Conservation (phyloP, 2,888 invertebrate genomes). For the Melieria crassipennis region DNA sequence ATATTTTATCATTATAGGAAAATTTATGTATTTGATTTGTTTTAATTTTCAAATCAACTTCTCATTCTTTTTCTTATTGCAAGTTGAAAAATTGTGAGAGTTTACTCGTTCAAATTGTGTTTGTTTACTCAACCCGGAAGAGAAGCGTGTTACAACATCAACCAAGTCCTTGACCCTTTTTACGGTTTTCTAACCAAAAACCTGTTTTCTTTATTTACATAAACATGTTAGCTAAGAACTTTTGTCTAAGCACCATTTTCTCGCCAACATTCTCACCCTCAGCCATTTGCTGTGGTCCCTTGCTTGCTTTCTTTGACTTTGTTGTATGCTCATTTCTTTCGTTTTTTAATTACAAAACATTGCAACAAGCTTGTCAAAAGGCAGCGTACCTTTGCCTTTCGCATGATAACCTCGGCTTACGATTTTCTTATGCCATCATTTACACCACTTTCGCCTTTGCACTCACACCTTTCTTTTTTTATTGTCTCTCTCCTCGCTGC, state of each 20-base stretch:
- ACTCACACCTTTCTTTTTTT: constrained; percentile 3
- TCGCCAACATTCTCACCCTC: no score
- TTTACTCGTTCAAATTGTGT: neutral
- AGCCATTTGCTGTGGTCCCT: neutral
- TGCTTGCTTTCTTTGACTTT: constrained; percentile 6
- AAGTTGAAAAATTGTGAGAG: no score
- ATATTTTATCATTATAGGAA: no score
- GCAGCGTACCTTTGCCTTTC: no score
- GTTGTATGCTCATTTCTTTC: constrained; percentile 24
- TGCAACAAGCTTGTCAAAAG: constrained; percentile 29
- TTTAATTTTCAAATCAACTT: no score
- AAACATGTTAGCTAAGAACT: neutral
- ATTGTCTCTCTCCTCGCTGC: neutral
- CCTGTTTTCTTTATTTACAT: constrained; percentile 24
- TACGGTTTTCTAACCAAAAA: constrained; percentile 2
- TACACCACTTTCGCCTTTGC: neutral
- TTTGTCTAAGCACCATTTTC: no score
- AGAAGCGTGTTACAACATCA: no score
- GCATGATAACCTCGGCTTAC: no score
- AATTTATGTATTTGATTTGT: no score
- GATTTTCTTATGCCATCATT: neutral
- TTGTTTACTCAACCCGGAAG: constrained; percentile 19
- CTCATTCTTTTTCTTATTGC: no score
- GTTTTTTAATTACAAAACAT: constrained; percentile 25
- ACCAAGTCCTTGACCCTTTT: constrained; percentile 12